phyloP scores from a whole-genome alignment of 2,113 vertebrate species.

The Spea bombifrons region DNA sequence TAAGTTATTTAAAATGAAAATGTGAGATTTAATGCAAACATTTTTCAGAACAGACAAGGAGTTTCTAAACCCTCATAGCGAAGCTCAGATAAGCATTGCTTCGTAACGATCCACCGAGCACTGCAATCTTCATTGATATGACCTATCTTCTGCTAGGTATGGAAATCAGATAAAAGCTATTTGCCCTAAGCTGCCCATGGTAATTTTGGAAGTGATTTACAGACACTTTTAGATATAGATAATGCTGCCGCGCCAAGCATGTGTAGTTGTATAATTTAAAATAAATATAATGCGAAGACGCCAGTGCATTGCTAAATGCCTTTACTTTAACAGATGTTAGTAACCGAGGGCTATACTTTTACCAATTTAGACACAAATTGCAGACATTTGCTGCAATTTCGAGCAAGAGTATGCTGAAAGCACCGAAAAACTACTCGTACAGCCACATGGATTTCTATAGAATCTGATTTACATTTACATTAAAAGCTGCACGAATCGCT shows the following conservation, averaged over 20 bases:
- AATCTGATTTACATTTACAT: constrained; percentile 9
- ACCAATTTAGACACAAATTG: constrained; percentile 18
- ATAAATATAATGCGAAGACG: neutral
- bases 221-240: neutral
- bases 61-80: neutral
- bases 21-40: too few relatives aligned
- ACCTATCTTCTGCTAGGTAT: neutral
- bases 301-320: neutral
- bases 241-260: neutral
- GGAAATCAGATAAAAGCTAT: neutral
- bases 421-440: neutral
- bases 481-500: neutral
- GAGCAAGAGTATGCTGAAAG: constrained; percentile 1
- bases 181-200: neutral
- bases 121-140: neutral
- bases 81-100: too few relatives aligned
- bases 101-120: neutral
- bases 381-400: constrained; percentile 29
- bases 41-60: neutral
- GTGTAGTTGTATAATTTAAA: neutral
- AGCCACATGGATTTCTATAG: neutral
- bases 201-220: neutral
- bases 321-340: neutral
- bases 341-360: neutral
- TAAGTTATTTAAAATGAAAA: too few relatives aligned